These are phyloP conservation scores for Sinopyrophorus schimmeli DNA, from an alignment of 2,888 invertebrate species.

Conservation along the genomic window DNA sequence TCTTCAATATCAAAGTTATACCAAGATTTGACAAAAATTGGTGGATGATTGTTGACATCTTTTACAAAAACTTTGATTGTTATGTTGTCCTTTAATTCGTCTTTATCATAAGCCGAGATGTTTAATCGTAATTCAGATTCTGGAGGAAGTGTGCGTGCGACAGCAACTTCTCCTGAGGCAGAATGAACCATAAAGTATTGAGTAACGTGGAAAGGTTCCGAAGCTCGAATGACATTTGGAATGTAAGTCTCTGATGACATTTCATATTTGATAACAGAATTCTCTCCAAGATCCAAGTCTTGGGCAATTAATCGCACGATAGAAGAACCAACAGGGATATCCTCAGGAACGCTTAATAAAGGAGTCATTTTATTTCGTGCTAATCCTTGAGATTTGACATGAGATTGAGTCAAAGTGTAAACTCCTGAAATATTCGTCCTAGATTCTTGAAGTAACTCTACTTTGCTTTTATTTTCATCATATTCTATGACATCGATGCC, in stretches of 20 bases:
- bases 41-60: slow-evolving; percentile 83
- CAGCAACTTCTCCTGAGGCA: slow-evolving; percentile 72
- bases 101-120: slow-evolving; percentile 75
- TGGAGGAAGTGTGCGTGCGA: slow-evolving; percentile 71
- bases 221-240: slow-evolving; percentile 56
- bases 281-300: slow-evolving; percentile 72
- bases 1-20: slow-evolving; percentile 83
- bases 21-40: slow-evolving; percentile 79
- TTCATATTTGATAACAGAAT: slow-evolving; percentile 73
- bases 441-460: slow-evolving; percentile 57
- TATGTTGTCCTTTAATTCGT: slow-evolving; percentile 71
- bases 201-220: slow-evolving; percentile 59
- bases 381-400: slow-evolving; percentile 41
- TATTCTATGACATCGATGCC: slow-evolving; percentile 68
- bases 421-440: slow-evolving; percentile 39
- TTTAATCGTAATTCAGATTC: slow-evolving; percentile 77
- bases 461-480: slow-evolving; percentile 58
- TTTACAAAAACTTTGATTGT: slow-evolving; percentile 72
- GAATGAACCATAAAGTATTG: slow-evolving; percentile 77
- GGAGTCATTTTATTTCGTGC: slow-evolving; percentile 56
- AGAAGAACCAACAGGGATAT: slow-evolving; percentile 69
- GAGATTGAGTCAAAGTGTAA: slow-evolving; percentile 44
- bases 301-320: slow-evolving; percentile 71
- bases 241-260: slow-evolving; percentile 70
- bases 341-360: slow-evolving; percentile 72